Evolutionary conservation across 2,888 invertebrate species (phyloP).

Genomic region (Venusia cambrica): DNA sequence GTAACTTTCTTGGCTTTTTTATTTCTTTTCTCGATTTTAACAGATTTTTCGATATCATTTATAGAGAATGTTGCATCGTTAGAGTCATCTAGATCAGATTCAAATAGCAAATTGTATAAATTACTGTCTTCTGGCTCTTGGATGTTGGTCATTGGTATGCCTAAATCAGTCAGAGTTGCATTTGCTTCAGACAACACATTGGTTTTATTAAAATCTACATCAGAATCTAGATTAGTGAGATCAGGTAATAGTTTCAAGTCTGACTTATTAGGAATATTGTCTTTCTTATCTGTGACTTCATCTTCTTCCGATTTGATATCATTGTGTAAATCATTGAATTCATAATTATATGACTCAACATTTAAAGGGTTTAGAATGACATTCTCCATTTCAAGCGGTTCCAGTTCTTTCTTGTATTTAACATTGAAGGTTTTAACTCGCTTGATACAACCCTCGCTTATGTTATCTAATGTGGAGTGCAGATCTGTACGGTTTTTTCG

Average conservation of each 20-base stretch:
- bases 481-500: constrained; percentile 40
- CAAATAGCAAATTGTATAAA: neutral
- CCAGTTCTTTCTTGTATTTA: constrained; percentile 19
- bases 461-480: constrained; percentile 38
- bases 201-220: neutral
- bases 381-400: constrained; percentile 25
- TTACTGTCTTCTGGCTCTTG: neutral
- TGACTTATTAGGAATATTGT: neutral
- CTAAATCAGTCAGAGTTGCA: neutral
- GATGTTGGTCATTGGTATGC: neutral
- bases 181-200: constrained; percentile 1
- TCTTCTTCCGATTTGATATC: constrained; percentile 4
- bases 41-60: no score
- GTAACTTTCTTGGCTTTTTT: no score
- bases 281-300: neutral
- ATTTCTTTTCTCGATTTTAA: neutral
- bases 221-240: constrained; percentile 1
- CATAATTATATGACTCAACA: constrained; percentile 13
- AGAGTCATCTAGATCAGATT: constrained; percentile 7
- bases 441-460: constrained; percentile 25
- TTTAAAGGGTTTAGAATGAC: constrained; percentile 10
- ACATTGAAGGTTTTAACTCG: constrained; percentile 37
- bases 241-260: neutral
- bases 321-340: constrained; percentile 7
- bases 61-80: no score